phyloP scores from a whole-genome alignment of 2,888 invertebrate species.

The Acanthosoma haemorrhoidale region DNA sequence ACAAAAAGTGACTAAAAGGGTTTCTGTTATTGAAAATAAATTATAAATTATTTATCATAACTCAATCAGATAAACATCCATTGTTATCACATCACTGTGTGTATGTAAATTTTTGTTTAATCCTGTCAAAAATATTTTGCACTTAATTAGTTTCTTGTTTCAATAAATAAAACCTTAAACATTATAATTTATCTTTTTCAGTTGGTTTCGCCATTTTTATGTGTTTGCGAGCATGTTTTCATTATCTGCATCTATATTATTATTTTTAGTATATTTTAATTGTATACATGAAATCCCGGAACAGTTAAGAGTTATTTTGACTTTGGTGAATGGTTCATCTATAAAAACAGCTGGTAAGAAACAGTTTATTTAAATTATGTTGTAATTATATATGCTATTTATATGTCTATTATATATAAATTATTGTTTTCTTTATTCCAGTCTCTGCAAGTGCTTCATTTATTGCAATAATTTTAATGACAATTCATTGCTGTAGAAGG shows the following conservation, averaged over 20 bases:
- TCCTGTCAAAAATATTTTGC: too few species aligned
- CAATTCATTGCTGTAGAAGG: constrained; percentile 65
- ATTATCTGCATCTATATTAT: constrained; percentile 49
- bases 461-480: constrained; percentile 57
- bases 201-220: constrained; percentile 77
- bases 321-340: constrained; percentile 46
- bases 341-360: constrained; percentile 50
- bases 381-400: constrained; percentile 41
- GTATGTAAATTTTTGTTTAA: too few species aligned
- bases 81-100: too few species aligned
- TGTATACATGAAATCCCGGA: constrained; percentile 50
- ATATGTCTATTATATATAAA: constrained; percentile 19
- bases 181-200: constrained; percentile 41
- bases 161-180: too few species aligned
- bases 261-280: constrained; percentile 51
- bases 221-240: constrained; percentile 60
- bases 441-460: constrained; percentile 57
- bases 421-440: not conserved
- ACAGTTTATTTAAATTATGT: not conserved
- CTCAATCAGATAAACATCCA: too few species aligned
- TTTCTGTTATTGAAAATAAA: too few species aligned
- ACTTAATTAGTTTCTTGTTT: too few species aligned
- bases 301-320: constrained; percentile 50
- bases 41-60: too few species aligned
- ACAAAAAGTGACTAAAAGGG: too few species aligned